These are phyloP conservation scores for Galleria mellonella DNA, from an alignment of 1,140 invertebrate genomes.

Conservation along the genomic window DNA sequence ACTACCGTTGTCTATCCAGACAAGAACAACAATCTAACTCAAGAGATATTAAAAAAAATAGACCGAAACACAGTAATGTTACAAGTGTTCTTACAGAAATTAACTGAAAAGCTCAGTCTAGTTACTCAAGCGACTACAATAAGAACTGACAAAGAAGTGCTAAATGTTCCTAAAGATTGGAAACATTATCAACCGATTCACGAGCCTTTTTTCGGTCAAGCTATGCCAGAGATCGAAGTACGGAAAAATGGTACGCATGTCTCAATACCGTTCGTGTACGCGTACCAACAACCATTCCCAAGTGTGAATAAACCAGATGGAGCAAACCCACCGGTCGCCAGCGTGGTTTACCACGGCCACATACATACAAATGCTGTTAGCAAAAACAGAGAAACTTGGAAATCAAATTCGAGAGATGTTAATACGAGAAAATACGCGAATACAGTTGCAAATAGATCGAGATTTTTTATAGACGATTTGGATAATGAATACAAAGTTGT, in stretches of 20 bases:
- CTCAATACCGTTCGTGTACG: constrained; percentile 27
- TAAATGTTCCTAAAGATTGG: neutral
- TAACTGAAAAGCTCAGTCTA: constrained; percentile 15
- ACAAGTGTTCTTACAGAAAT: constrained; percentile 29
- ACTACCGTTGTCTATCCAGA: constrained; percentile 21
- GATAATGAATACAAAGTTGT: constrained; percentile 18
- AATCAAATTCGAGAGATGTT: neutral
- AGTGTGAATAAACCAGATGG: constrained; percentile 2
- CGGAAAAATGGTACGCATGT: constrained; percentile 15
- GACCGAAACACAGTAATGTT: constrained; percentile 38
- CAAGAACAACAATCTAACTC: constrained; percentile 28
- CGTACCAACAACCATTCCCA: constrained; percentile 21
- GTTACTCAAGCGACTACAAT: neutral
- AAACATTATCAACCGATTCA: neutral
- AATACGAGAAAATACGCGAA: constrained; percentile 1
- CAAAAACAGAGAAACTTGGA: constrained; percentile 1
- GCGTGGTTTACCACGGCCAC: constrained; percentile 32
- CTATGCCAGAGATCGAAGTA: neutral
- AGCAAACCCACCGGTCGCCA: constrained; percentile 17
- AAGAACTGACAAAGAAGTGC: constrained; percentile 2
- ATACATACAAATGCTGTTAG: constrained; percentile 19
- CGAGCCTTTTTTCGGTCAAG: neutral
- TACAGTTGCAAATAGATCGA: constrained; percentile 7
- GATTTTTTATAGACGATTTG: constrained; percentile 34
- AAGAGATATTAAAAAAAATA: constrained; percentile 36